Conservation (phyloP, 2,888 invertebrate genomes). For the Amphipoea oculea region DNA sequence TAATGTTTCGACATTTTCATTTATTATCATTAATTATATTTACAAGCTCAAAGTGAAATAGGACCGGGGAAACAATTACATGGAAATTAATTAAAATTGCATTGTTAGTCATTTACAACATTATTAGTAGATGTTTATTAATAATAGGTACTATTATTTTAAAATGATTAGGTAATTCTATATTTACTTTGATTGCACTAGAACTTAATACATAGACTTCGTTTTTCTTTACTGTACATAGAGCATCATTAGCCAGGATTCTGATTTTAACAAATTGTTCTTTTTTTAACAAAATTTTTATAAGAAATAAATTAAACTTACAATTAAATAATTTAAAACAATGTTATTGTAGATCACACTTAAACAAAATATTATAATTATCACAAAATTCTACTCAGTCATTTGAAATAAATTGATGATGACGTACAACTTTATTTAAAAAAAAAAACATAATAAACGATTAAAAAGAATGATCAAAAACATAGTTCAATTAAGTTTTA, state of each 20-base stretch:
- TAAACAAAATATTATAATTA: not conserved
- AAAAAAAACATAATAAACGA: not conserved
- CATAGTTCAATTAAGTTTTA: not conserved
- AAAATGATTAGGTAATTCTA: constrained; percentile 45
- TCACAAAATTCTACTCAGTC: constrained; percentile 43
- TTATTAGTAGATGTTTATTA: constrained; percentile 31
- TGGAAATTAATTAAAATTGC: constrained; percentile 33
- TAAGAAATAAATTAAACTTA: not conserved
- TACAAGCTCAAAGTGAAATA: constrained; percentile 49
- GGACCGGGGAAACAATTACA: constrained; percentile 13
- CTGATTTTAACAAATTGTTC: constrained; percentile 18
- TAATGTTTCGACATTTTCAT: constrained; percentile 22
- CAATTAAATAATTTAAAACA: not conserved
- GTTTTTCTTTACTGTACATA: constrained; percentile 38
- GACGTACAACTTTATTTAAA: not conserved
- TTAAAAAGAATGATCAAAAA: not conserved
- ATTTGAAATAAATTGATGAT: constrained; percentile 26
- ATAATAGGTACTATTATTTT: constrained; percentile 42
- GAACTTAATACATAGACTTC: constrained; percentile 23
- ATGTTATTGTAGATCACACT: not conserved
- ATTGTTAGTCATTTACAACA: constrained; percentile 41
- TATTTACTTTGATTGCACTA: constrained; percentile 39
- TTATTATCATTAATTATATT: constrained; percentile 46
- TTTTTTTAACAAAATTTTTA: not conserved
- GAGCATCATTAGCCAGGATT: constrained; percentile 14